A percentile compares a stretch with the other conserved stretches of the same genome.
These are phyloP conservation scores for Nymphalis c-album DNA, from an alignment of 2,888 invertebrate species.

Conservation along the genomic window DNA sequence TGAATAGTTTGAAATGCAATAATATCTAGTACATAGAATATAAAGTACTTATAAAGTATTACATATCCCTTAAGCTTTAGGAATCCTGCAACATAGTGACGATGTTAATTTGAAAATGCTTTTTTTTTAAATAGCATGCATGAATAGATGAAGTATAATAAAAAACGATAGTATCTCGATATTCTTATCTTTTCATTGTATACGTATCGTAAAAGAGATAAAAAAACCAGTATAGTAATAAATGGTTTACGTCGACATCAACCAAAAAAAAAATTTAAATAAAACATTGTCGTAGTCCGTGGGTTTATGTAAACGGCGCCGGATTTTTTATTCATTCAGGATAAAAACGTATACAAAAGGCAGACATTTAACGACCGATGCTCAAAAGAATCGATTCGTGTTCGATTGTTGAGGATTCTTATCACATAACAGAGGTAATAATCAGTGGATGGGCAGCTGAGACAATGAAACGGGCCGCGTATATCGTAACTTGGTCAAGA, in stretches of 20 bases:
- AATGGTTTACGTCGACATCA: slow-evolving; percentile 24
- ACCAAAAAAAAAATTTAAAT: slow-evolving; percentile 25
- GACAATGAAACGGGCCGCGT: slow-evolving; percentile 49
- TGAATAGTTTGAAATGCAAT: too few species aligned
- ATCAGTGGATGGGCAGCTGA: slow-evolving; percentile 52
- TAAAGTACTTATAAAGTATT: too few species aligned
- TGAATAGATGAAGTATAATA: slow-evolving; percentile 2
- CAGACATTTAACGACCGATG: slow-evolving; percentile 37
- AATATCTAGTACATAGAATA: too few species aligned
- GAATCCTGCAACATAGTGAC: neutral
- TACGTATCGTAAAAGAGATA: slow-evolving; percentile 35
- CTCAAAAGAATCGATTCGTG: slow-evolving; percentile 39
- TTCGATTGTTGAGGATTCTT: slow-evolving; percentile 58
- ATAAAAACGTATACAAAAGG: slow-evolving; percentile 37
- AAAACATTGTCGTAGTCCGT: slow-evolving; percentile 28
- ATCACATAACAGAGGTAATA: slow-evolving; percentile 64
- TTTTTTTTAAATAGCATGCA: neutral
- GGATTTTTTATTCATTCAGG: slow-evolving; percentile 39
- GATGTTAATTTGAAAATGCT: neutral
- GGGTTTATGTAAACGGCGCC: slow-evolving; percentile 28
- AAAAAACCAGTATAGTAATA: slow-evolving; percentile 33
- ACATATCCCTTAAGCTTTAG: too few species aligned
- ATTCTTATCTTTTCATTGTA: slow-evolving; percentile 29
- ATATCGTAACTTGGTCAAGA: slow-evolving; percentile 54
- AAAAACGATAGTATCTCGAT: slow-evolving; percentile 28